Conservation (phyloP, 2,888 invertebrate species). For the Pterostichus madidus region DNA sequence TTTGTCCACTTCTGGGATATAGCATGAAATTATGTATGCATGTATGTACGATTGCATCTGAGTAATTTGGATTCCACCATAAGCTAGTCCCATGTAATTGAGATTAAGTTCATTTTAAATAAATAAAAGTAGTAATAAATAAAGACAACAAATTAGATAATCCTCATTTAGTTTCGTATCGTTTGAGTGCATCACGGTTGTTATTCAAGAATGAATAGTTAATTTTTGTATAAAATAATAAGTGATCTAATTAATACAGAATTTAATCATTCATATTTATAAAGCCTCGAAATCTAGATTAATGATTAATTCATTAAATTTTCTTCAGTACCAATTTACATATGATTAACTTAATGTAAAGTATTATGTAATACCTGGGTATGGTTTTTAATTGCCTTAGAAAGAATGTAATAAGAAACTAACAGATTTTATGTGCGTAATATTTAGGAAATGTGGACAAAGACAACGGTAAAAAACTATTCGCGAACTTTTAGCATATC, state of each 20-base stretch:
- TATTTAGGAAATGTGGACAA: background rate
- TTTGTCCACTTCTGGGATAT: too few species aligned
- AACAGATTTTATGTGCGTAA: too few species aligned
- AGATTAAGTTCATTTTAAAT: too few species aligned
- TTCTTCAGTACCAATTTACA: slow-evolving; percentile 35
- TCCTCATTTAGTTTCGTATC: too few species aligned
- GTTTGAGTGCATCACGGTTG: too few species aligned
- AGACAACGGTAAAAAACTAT: slow-evolving; percentile 39
- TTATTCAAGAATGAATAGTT: background rate
- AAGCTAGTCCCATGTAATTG: too few species aligned
- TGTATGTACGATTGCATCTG: too few species aligned
- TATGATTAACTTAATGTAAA: slow-evolving; percentile 24
- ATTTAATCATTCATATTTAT: slow-evolving; percentile 21
- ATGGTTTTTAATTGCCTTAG: background rate
- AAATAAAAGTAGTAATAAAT: too few species aligned
- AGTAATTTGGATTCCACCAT: too few species aligned
- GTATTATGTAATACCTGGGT: background rate
- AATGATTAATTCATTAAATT: slow-evolving; percentile 24
- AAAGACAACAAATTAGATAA: too few species aligned
- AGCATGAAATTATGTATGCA: too few species aligned
- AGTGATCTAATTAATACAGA: slow-evolving; percentile 13
- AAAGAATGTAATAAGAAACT: too few species aligned
- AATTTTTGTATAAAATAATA: background rate
- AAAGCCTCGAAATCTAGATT: slow-evolving; percentile 26
- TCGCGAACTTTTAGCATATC: slow-evolving; percentile 51